Evolutionary conservation across 2,888 invertebrate species (phyloP).

Genomic region (Netelia melanura): DNA sequence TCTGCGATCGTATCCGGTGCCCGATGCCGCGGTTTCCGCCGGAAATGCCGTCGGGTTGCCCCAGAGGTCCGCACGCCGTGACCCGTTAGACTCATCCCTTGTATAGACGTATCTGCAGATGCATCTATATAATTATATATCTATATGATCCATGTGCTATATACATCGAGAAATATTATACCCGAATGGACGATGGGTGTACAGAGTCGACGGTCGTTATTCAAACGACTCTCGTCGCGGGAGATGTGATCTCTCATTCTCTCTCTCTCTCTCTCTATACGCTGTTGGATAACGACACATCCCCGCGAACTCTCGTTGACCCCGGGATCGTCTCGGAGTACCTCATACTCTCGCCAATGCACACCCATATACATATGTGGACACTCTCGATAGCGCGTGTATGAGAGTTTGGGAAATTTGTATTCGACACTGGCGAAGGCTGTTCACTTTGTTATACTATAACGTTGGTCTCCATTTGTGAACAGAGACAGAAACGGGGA

Average conservation of each 20-base stretch:
- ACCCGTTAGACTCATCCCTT: slow-evolving; percentile 40
- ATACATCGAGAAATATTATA: slow-evolving; percentile 42
- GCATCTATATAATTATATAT: slow-evolving; percentile 8
- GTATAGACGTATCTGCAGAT: neutral
- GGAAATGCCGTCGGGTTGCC: slow-evolving; percentile 61
- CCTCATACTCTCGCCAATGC: neutral
- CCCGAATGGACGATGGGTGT: slow-evolving; percentile 19
- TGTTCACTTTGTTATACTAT: neutral
- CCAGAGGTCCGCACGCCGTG: slow-evolving; percentile 52
- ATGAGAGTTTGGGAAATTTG: slow-evolving; percentile 57
- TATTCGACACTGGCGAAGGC: slow-evolving; percentile 49
- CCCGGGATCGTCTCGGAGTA: slow-evolving; percentile 46
- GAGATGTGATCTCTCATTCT: slow-evolving; percentile 52
- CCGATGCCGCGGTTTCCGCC: slow-evolving; percentile 61
- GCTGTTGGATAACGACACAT: slow-evolving; percentile 53
- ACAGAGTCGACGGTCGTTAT: slow-evolving; percentile 58
- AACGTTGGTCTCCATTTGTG: neutral
- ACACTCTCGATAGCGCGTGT: neutral
- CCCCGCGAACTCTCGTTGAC: slow-evolving; percentile 46
- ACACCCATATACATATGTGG: neutral
- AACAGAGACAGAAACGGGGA: neutral
- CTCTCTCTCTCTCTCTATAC: slow-evolving; percentile 9
- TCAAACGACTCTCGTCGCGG: slow-evolving; percentile 58
- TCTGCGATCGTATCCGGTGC: slow-evolving; percentile 63
- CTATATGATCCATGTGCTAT: neutral